Evolutionary conservation across 2,888 invertebrate species (phyloP), one percentile per base, ranked within the genome.

Genomic region (Lycophotia porphyrea): DNA sequence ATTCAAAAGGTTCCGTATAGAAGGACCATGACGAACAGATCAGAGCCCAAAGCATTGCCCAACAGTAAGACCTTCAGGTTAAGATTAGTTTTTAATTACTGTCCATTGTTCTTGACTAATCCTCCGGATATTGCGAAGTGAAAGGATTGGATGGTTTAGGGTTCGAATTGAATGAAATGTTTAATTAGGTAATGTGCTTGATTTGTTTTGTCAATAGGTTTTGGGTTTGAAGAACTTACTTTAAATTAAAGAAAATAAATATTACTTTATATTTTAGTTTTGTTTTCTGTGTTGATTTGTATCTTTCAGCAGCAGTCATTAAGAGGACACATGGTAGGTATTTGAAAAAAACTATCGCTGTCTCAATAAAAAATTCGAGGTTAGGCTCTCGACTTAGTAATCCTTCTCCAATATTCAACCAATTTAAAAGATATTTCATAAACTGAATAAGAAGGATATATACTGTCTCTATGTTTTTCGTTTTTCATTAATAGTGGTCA

Each of bases 51-150:
- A 65, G 49, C n/a, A 76, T 91, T 91, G 78, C 89, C 71, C 84
- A 90, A 91, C 83, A 44, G 71, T 64, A 78, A 86, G 87, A 88
- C 89, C 91, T 90, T 91, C 88, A 71, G 71, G 52, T 44, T 70
- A 55, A 88, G 89, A 90, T 90, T 88, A 82, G 87, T 87, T 87
- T 88, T 86, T 91, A 91, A 91, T 92, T 91, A 88, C 85, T 75
- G 61, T 58, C 89, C 85, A 91, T 92, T 92, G 92, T 92, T 91
- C 89, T 88, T 69, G 78, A 69, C 70, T 79, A 82, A 86, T 84
- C 77, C 84, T 69, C 71, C 89, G 90, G 91, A 91, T 87, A 88
- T 90, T 88, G 86, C 84, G 79, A 81, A 85, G 89, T 88, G 86
- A 90, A 89, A 88, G 85, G 75, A 75, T 76, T 71, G 68, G 11